These are phyloP conservation scores for Leucophenga maculata DNA, from an alignment of 2,888 invertebrate species.

Conservation along the genomic window DNA sequence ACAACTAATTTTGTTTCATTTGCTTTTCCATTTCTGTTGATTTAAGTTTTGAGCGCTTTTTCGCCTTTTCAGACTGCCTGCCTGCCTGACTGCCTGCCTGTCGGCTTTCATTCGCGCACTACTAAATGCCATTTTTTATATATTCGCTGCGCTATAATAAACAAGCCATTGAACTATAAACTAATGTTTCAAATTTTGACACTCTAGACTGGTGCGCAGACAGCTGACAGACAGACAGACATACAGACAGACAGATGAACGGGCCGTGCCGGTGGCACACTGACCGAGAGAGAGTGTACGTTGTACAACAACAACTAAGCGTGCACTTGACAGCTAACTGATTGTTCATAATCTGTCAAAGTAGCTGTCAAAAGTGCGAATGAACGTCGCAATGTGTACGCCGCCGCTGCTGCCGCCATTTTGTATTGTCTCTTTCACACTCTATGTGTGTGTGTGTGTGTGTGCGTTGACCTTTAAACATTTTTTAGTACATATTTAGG, in stretches of 20 bases:
- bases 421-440: neutral
- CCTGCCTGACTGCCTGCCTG: constrained; percentile 35
- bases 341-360: constrained; percentile 65
- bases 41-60: constrained; percentile 42
- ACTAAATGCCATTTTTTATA: constrained; percentile 20
- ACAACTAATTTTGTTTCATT: constrained; percentile 1
- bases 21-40: constrained; percentile 22
- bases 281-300: constrained; percentile 10
- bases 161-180: constrained; percentile 54
- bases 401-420: too few species aligned
- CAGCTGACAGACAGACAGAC: constrained; percentile 3
- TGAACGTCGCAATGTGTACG: neutral
- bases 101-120: neutral
- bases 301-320: constrained; percentile 33
- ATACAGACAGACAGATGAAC: constrained; percentile 16
- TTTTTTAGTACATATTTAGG: constrained; percentile 16
- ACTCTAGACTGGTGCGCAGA: constrained; percentile 22
- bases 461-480: constrained; percentile 61
- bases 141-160: constrained; percentile 10
- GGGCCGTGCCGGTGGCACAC: neutral
- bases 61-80: neutral
- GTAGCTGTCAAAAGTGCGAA: constrained; percentile 52
- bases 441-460: constrained; percentile 21
- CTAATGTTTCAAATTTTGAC: constrained; percentile 42
- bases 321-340: constrained; percentile 59